Base-by-base conservation (phyloP, 2,888 invertebrate species). In the Odontomyia ornata region DNA sequence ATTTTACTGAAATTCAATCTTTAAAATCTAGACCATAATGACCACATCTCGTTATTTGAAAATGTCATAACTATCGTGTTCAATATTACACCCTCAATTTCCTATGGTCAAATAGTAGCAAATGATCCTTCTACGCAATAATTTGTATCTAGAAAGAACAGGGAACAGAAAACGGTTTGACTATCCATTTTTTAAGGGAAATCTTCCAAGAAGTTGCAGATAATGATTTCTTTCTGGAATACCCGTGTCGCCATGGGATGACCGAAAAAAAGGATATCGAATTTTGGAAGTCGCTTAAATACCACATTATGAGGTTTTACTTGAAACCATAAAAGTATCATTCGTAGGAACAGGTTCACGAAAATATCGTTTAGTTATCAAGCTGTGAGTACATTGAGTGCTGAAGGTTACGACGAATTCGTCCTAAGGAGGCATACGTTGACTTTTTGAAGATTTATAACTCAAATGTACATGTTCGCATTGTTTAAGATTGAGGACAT, bases 271-370 rank as follows among this genome's bases (percentile, higher is more conserved):
- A 73, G 57, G 57, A 57, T 30, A 15, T 57, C 3, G 30, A 73
- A 2, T 73, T 73, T 73, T 75, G 65, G 75, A 65, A 75, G 75
- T 65, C 65, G 64, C 75, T 36, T 79, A 79, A 79, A 79, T 79
- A 79, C 79, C 79, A 76, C 79, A 79, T 79, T 79, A 79, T 79
- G 79, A 79, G 79, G 79, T 79, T 79, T 79, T 77, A 71, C 72
- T 72, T 64, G 47, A 43, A 79, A 77, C 79, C 79, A 79, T 79
- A 79, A 79, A 79, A 72, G 77, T 60, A 79, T 79, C 71, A 79
- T 79, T 79, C 75, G 75, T 47, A 23, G 46, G 18, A 75, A 75
- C 77, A 78, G 77, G 76, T 75, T 78, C 57, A 75, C 46, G 23
- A 30, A 15, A 27, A 60, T 52, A 56, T 73, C 57, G 21, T 60